phyloP scores from a whole-genome alignment of 1,140 invertebrate genomes.

The Lepidostoma basale region DNA sequence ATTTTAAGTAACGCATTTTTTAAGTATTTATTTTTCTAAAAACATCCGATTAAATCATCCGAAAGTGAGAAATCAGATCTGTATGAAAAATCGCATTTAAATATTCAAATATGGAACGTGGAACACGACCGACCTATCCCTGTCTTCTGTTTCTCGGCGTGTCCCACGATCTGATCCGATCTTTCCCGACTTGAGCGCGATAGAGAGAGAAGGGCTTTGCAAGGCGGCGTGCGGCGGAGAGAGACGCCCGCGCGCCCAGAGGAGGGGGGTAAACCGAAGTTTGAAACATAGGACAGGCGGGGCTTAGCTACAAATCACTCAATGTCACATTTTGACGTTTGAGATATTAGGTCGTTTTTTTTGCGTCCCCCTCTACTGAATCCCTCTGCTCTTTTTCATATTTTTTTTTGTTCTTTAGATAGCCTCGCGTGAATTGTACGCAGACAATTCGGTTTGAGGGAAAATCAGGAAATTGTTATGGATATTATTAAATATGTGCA shows the following conservation, averaged over 20 bases:
- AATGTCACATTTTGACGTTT: conserved; percentile 64
- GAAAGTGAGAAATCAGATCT: too few relatives aligned
- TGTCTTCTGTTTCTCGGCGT: conserved; percentile 29
- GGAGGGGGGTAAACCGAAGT: conserved; percentile 51
- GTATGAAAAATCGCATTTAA: too few relatives aligned
- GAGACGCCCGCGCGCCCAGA: background rate
- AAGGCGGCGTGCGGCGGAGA: conserved; percentile 49
- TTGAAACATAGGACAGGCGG: conserved; percentile 64
- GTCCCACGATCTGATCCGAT: conserved; percentile 37
- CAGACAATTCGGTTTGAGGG: background rate
- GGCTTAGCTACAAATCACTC: conserved; percentile 64
- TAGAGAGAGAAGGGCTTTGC: background rate
- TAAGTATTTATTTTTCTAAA: too few relatives aligned
- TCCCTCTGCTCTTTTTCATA: conserved; percentile 50
- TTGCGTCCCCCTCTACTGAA: conserved; percentile 52
- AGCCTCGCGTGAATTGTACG: background rate
- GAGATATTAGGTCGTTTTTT: conserved; percentile 64
- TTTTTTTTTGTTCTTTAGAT: conserved; percentile 32
- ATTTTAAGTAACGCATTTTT: too few relatives aligned
- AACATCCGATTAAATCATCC: too few relatives aligned
- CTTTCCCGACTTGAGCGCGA: conserved; percentile 28
- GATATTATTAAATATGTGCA: too few relatives aligned
- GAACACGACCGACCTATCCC: conserved; percentile 26
- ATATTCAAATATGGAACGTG: conserved; percentile 23
- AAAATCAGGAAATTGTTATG: background rate